Base-by-base conservation (phyloP, 2,797 vertebrate genomes). In the Anabas testudineus region DNA sequence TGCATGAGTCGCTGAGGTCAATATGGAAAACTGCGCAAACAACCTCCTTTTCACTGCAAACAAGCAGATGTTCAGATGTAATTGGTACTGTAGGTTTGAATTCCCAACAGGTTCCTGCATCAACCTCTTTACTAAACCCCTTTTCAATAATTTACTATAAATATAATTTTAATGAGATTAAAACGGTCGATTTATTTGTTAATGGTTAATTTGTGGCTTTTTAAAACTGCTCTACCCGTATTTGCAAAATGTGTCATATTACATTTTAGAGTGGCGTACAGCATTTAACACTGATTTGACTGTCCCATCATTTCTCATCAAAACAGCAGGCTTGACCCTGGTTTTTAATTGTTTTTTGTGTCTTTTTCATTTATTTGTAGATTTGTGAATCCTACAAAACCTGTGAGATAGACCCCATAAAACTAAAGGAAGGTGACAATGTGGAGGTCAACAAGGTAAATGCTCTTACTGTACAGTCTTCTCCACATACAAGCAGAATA, bases 391-490 rank as follows among this genome's bases (percentile, higher is more conserved):
- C 96, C 73, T 97, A 94, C 80, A 99, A 98, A 88, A 91, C 96
- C 19, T 99, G 98, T 94, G 98, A 99, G 92, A 99, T 99, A 54
- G 98, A 99, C 90, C 97, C 97, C 0, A 80, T 97, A 72, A 98
- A 94, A 91, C 92, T 99, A 78, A 98, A 94, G 92, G 98, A 99
- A 90, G 96, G 96, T 0, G 98, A 99, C 90, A 99, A 97, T 1
- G 95, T 97, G 65, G 97, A 97, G 86, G 94, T 94, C 68, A 97
- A 99, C 90, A 99, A 99, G 95, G 98, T 99, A 89, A 90, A 54
- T 34, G 0, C 22, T 65, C 24, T 42, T 41, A 16, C 4, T 45
- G 26, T 41, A 16, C 4, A 45, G 26, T 32, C 26, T 19, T 21
- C 16, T 22, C 16, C 6, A 30, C 10, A 67, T 30, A 62, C 0